Evolutionary conservation across 2,113 vertebrate species (phyloP).

Genomic region (Myiagra hebetior): DNA sequence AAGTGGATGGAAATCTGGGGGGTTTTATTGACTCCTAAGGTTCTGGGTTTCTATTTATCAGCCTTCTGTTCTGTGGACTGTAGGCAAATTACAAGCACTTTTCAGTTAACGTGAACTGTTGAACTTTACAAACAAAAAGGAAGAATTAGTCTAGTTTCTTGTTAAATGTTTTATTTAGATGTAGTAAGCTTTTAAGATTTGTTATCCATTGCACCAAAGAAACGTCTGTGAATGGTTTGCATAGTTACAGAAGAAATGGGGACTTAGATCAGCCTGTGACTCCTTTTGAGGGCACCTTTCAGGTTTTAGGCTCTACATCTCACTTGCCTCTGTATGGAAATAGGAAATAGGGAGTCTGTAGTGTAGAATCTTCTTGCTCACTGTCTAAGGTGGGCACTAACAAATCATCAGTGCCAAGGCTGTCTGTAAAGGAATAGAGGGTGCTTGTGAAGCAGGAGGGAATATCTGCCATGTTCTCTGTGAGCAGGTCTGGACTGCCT

Average conservation of each 20-base stretch:
- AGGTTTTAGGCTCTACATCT: not conserved
- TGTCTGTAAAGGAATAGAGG: fast-evolving
- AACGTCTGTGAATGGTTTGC: not conserved
- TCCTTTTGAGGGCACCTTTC: not conserved
- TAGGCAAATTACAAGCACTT: not conserved
- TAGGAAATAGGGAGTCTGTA: not conserved
- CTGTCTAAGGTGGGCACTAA: fast-evolving
- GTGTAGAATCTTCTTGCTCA: not conserved
- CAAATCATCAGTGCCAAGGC: not conserved
- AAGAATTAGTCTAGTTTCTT: not conserved
- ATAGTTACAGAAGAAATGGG: not conserved
- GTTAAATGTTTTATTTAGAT: not conserved
- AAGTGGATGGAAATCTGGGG: not conserved
- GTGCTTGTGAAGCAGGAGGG: not conserved
- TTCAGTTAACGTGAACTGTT: not conserved
- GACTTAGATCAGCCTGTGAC: not conserved
- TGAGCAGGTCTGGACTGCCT: not conserved
- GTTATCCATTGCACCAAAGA: not conserved
- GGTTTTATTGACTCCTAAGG: not conserved
- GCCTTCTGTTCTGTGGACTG: not conserved
- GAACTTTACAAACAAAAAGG: not conserved
- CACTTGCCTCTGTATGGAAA: not conserved
- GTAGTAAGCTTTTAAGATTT: not conserved
- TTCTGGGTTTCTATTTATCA: not conserved
- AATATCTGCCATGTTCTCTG: not conserved